Base-by-base conservation (phyloP, 2,113 vertebrate species). In the Lontra canadensis region DNA sequence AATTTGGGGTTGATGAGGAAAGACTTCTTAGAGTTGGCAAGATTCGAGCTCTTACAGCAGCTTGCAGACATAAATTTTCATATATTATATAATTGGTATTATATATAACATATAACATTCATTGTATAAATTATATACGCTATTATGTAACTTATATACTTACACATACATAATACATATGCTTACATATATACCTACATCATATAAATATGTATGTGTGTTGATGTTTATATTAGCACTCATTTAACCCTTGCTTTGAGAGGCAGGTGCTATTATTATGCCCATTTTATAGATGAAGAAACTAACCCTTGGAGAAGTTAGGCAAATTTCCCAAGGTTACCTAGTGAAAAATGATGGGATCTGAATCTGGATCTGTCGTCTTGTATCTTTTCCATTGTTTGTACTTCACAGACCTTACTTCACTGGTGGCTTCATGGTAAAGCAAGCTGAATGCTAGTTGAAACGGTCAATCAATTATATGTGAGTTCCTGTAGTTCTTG, bases 241-340 rank as follows among this genome's bases (percentile, higher is more conserved):
- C 15, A 55, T 42, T 59, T 94, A 85, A 42, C 44, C 49, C 36
- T 78, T 21, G n/a, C 39, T 89, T 86, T 88, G 61, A 90, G 29
- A 90, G 61, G 49, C 13, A 86, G n/a, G 20, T n/a, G 83, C 26
- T 49, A 39, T 78, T 94, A 79, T 49, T 82, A 71, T 85, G 23
- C 7, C 14, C 36, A 71, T 90, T 95, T 94, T 92, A 84, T 57
- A 81, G 52, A 83, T 81, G 29, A 93, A 78, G 26, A 93, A 85
- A 92, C 84, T 80, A 80, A 88, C 49, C 2, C 26, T 82, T 39
- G 4, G 57, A 81, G 83, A 82, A 85, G 81, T 82, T 86, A 90
- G 94, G 25, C 12, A 73, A n/a, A 21, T 13, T 91, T 93, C 21
- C 7, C 17, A 85, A 93, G 49, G 49, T 95, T 81, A 88, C 11